Percentiles rank a stretch among this genome's conserved stretches.
Conservation (phyloP, 2,797 vertebrate genomes). For the Acipenser oxyrinchus region DNA sequence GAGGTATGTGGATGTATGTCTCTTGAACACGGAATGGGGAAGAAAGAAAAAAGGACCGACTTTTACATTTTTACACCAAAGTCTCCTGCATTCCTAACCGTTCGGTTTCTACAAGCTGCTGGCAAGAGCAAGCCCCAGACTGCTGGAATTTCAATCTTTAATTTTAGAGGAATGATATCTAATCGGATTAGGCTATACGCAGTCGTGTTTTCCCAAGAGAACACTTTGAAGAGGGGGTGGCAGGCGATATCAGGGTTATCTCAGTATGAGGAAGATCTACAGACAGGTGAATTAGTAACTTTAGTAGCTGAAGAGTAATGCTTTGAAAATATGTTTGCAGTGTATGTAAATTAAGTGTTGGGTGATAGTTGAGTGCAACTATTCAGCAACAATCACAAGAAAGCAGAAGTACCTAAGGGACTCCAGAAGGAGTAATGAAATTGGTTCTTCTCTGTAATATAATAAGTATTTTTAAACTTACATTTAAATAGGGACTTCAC, state of each 20-base stretch:
- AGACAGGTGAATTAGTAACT: neutral
- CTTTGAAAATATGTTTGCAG: too few relatives aligned
- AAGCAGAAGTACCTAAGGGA: too few relatives aligned
- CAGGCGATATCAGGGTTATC: constrained; percentile 12
- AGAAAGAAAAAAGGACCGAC: neutral
- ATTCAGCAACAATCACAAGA: too few relatives aligned
- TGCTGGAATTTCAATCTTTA: constrained; percentile 29
- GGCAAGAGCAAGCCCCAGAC: constrained; percentile 26
- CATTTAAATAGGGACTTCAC: too few relatives aligned
- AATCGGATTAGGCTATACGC: constrained; percentile 27
- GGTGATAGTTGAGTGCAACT: too few relatives aligned
- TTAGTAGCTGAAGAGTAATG: neutral
- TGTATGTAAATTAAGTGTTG: too few relatives aligned
- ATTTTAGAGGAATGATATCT: constrained; percentile 30
- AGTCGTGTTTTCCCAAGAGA: constrained; percentile 23
- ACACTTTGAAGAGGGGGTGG: constrained; percentile 10
- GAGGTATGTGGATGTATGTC: constrained; percentile 7
- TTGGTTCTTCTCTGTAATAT: too few relatives aligned
- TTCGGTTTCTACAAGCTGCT: constrained; percentile 15
- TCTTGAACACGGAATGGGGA: constrained; percentile 3
- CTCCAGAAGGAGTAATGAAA: too few relatives aligned
- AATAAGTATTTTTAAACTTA: too few relatives aligned
- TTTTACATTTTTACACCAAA: constrained; percentile 10
- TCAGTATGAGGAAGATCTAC: neutral
- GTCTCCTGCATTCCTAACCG: constrained; percentile 11